Conservation (phyloP, 2,113 vertebrate species). For the Accipiter virgatus region DNA sequence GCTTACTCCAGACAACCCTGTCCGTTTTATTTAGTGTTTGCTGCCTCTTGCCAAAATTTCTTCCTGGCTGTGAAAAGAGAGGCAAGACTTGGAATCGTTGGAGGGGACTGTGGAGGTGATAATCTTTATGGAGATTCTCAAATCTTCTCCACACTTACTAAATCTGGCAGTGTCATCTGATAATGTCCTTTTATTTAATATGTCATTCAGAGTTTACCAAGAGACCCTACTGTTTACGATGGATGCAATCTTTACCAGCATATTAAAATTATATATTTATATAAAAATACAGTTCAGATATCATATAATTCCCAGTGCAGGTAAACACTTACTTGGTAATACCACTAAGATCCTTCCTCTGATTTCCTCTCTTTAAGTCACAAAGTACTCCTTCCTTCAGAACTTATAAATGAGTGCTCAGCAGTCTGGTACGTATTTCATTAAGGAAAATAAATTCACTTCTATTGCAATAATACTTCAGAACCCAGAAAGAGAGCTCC, state of each 20-base stretch:
- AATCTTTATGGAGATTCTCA: neutral
- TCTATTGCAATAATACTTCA: neutral
- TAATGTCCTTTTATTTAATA: neutral
- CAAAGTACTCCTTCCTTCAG: neutral
- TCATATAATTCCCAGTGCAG: neutral
- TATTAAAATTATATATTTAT: neutral
- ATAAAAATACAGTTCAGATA: neutral
- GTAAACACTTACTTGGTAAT: neutral
- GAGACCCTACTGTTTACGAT: neutral
- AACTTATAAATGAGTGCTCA: neutral
- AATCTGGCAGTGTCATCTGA: neutral
- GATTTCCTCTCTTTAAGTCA: neutral
- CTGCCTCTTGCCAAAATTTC: neutral
- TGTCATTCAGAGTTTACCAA: neutral
- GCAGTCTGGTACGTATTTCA: neutral
- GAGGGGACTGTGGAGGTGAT: neutral
- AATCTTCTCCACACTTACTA: neutral
- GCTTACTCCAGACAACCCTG: neutral
- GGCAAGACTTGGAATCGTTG: neutral
- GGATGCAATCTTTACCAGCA: rapidly evolving
- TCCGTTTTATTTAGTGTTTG: neutral
- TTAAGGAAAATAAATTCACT: neutral
- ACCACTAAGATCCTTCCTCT: neutral
- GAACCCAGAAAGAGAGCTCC: neutral
- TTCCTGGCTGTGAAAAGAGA: neutral